Evolutionary conservation across 2,113 vertebrate genomes (phyloP).

Genomic region (Dicaeum eximium): DNA sequence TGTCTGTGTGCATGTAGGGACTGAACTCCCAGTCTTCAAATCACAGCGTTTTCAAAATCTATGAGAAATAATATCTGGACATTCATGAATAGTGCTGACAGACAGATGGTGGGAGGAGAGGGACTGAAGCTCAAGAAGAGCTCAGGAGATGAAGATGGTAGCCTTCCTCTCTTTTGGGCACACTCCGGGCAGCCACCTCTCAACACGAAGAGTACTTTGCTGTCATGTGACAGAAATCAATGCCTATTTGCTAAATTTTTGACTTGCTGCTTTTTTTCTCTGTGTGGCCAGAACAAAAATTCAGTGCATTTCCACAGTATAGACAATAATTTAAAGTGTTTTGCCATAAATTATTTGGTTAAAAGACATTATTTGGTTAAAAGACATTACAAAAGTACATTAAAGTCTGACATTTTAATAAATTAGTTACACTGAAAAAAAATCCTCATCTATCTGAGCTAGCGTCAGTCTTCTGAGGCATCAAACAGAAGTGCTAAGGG

Average conservation of each 20-base stretch:
- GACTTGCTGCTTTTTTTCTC: background rate
- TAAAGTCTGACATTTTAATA: constrained; percentile 11
- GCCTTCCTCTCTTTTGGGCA: background rate
- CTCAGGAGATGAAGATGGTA: background rate
- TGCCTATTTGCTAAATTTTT: background rate
- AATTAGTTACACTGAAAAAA: background rate
- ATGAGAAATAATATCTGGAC: background rate
- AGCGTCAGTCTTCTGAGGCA: background rate
- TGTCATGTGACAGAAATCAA: constrained; percentile 30
- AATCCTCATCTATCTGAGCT: background rate
- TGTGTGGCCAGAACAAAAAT: background rate
- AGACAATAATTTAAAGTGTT: background rate
- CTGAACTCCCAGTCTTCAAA: background rate
- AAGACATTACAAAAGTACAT: too few species aligned
- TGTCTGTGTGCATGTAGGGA: background rate
- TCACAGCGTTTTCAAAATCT: background rate
- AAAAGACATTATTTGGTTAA: background rate
- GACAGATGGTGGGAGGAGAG: constrained; percentile 1
- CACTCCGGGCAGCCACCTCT: background rate
- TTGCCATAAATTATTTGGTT: background rate
- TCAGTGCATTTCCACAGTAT: background rate
- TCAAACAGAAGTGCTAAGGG: background rate
- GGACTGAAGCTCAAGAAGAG: background rate
- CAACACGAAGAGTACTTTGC: background rate
- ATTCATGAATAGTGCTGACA: background rate